Base-by-base conservation (phyloP, 2,797 vertebrate species). In the Myotis myotis region DNA sequence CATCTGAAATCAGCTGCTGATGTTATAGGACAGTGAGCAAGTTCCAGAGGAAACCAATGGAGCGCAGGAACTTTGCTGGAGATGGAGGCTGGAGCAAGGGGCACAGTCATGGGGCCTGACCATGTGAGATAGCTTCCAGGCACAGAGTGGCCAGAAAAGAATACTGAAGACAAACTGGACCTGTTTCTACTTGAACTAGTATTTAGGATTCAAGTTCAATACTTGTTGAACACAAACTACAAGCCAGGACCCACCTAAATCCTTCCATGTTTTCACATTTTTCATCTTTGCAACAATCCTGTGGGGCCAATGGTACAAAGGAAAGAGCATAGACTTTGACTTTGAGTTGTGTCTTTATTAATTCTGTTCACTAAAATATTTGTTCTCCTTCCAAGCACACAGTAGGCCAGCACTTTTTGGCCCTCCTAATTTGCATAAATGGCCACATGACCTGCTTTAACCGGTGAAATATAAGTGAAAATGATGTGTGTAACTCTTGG, bases 121-220 rank as follows among this genome's bases (percentile, higher is more conserved):
- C 81, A 70, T 41, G 13, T 53, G 62, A 96, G n/a, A 78, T 13
- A 86, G 55, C 76, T 90, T 87, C 44, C 57, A 89, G 62, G 76
- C 68, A 25, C 0, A 47, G 23, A 94, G 47, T 8, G 53, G 4
- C 53, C 36, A 91, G 44, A 89, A 64, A 70, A 70, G 68, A 80
- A 95, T 72, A 76, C 13, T 47, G 19, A 94, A 94, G 36, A 84
- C 60, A 81, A 91, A 87, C 28, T 36, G 62, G n/a, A 90, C n/a
- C 13, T 15, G 23, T 49, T 93, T 94, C 44, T 79, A 96, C 44
- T 89, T 79, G 44, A 94, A 90, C 20, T 51, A 93, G 55, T 70
- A 87, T 70, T 85, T 91, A 93, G 55, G 64, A 79, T 85, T 93
- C 78, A 70, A 36, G 91, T 83, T 94, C 41, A 95, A 23, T 66